Base-by-base conservation (phyloP, 2,113 vertebrate genomes). In the Podarcis raffonei region DNA sequence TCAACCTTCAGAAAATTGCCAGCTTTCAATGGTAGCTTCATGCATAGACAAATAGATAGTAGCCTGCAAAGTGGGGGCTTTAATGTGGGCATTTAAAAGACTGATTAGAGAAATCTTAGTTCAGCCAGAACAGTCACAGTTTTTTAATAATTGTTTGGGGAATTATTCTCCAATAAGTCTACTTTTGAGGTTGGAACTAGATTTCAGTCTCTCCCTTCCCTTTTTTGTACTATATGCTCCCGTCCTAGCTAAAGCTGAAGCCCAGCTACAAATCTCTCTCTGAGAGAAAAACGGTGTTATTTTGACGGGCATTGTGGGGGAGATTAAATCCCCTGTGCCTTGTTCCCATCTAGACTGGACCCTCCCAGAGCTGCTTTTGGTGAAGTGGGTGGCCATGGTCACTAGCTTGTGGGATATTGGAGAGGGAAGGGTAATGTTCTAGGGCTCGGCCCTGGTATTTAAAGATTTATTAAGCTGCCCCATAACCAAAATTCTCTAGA, bases 21-120 rank as follows among this genome's bases (percentile, higher is more conserved):
- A 93, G 35, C 59, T 90, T 92, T 91, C 80, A 90, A 87, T 87
- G 90, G 89, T 87, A 84, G 4, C 88, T 92, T 84, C 79, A 94
- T 90, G 87, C 88, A 78, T 75, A 69, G 85, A 90, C 87, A 93
- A 93, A 75, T 84, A 88, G 16, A 86, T 80, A 81, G 1, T 37
- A 37, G 90, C 90, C 65, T 81, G 69, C n/a, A 68, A 39, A 0
- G 18, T 42, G 62, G 84, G 84, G 22, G 32, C 65, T 92, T 88
- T 23, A 81, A 86, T 90, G 84, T 5, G 68, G 53, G 42, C 87
- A 77, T 84, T 85, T 92, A 85, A 91, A 91, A 89, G 84, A 85
- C 62, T 92, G 59, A 11, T 1, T 85, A 77, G 86, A 4, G 1
- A 90, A 93, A 91, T n/a, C 23, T 15, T 13, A 48, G 15, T 48